phyloP scores from a whole-genome alignment of 1,140 invertebrate species.

The Pristionchus pacificus region DNA sequence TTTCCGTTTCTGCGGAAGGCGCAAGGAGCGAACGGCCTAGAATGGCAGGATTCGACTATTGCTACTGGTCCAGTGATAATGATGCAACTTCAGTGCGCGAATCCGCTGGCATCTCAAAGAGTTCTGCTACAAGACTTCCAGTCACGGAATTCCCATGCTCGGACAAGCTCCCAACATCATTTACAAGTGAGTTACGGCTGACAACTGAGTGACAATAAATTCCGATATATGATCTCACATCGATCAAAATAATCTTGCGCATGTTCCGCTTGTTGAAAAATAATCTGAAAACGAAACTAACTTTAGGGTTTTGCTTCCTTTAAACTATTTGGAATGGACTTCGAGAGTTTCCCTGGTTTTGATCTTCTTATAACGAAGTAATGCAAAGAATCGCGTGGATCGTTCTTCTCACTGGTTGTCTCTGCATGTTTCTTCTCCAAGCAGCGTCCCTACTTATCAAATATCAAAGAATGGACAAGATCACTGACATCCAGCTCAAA shows the following conservation, averaged over 20 bases:
- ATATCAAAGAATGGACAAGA: conserved; percentile 49
- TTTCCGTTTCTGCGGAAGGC: too few relatives aligned
- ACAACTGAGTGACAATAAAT: neutral
- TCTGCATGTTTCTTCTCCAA: conserved; percentile 39
- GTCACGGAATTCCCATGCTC: conserved; percentile 53
- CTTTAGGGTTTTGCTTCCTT: too few relatives aligned
- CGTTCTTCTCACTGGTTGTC: conserved; percentile 38
- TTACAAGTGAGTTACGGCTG: conserved; percentile 32
- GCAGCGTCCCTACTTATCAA: conserved; percentile 43
- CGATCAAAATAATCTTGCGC: too few relatives aligned
- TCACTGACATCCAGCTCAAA: conserved; percentile 50
- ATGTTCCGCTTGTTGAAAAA: too few relatives aligned
- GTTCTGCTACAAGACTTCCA: conserved; percentile 52
- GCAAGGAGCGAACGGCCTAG: too few relatives aligned
- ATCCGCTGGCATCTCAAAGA: conserved; percentile 42
- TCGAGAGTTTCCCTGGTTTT: conserved; percentile 4
- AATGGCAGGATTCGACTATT: too few relatives aligned
- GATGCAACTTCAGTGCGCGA: conserved; percentile 30
- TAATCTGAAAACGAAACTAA: too few relatives aligned
- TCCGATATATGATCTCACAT: too few relatives aligned
- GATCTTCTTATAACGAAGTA: neutral
- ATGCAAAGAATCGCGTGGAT: conserved; percentile 41
- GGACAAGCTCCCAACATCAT: conserved; percentile 46
- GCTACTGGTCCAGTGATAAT: neutral
- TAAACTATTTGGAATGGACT: too few relatives aligned